Evolutionary conservation across 1,140 invertebrate genomes (phyloP).

Genomic region (Chionoecetes opilio): DNA sequence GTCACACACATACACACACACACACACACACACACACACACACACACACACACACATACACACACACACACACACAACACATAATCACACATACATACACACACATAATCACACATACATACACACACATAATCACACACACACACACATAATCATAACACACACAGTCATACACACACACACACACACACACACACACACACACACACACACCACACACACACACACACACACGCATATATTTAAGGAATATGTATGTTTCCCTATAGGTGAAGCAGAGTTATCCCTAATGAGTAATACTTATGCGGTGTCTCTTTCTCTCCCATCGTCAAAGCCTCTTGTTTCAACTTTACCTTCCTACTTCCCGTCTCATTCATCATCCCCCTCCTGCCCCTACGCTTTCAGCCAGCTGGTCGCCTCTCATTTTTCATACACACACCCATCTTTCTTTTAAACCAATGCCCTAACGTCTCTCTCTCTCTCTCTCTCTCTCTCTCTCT

Average conservation of each 20-base stretch:
- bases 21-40: too few species aligned
- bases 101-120: too few species aligned
- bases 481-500: conserved; percentile 56
- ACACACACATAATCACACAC: too few species aligned
- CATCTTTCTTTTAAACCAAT: background rate
- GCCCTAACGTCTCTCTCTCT: conserved; percentile 35
- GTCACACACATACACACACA: too few species aligned
- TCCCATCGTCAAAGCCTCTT: background rate
- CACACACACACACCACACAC: conserved; percentile 30
- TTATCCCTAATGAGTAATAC: background rate
- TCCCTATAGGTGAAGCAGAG: background rate
- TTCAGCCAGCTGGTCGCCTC: background rate
- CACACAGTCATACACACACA: background rate
- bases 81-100: too few species aligned
- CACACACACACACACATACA: background rate
- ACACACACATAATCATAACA: too few species aligned
- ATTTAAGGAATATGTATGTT: background rate
- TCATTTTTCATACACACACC: background rate
- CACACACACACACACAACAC: too few species aligned
- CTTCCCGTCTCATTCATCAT: background rate
- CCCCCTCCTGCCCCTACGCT: too few species aligned
- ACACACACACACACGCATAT: background rate
- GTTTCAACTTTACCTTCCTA: background rate
- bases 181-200: background rate
- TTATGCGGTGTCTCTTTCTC: background rate